A percentile compares a stretch with the other conserved stretches of the same genome.
phyloP scores from a whole-genome alignment of 2,113 vertebrate genomes.

The Stomatorhinus ivindoensis region DNA sequence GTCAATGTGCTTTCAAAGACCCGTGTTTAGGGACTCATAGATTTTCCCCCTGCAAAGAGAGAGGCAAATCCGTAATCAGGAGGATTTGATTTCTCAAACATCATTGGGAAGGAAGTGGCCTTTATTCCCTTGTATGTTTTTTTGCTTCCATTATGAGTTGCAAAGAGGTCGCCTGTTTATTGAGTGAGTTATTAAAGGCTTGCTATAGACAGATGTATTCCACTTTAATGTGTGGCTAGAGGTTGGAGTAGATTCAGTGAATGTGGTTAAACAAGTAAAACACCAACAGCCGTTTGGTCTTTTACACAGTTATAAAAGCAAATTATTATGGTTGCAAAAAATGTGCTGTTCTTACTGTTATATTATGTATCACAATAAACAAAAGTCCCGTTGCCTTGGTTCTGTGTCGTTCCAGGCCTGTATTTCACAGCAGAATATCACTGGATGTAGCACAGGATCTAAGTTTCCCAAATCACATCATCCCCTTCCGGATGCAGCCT shows the following conservation, averaged over 20 bases:
- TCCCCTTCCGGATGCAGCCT: background rate
- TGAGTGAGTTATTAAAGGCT: slow-evolving; percentile 18
- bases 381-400: background rate
- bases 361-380: background rate
- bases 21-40: slow-evolving; percentile 81
- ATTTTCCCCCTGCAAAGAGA: slow-evolving; percentile 77
- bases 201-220: background rate
- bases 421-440: background rate
- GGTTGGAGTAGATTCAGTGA: background rate
- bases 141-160: background rate
- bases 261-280: background rate
- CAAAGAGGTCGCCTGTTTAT: slow-evolving; percentile 11
- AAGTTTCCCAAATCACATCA: background rate
- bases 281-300: background rate
- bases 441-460: background rate
- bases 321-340: background rate
- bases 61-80: slow-evolving; percentile 80
- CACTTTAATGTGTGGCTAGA: background rate
- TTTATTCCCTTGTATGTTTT: slow-evolving; percentile 24
- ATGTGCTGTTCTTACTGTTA: background rate
- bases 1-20: slow-evolving; percentile 83
- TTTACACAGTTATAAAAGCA: background rate
- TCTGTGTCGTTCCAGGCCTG: background rate
- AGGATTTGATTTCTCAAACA: slow-evolving; percentile 82
- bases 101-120: slow-evolving; percentile 42